These are phyloP conservation scores for Apeira syringaria DNA, from an alignment of 2,888 invertebrate genomes.

Conservation along the genomic window DNA sequence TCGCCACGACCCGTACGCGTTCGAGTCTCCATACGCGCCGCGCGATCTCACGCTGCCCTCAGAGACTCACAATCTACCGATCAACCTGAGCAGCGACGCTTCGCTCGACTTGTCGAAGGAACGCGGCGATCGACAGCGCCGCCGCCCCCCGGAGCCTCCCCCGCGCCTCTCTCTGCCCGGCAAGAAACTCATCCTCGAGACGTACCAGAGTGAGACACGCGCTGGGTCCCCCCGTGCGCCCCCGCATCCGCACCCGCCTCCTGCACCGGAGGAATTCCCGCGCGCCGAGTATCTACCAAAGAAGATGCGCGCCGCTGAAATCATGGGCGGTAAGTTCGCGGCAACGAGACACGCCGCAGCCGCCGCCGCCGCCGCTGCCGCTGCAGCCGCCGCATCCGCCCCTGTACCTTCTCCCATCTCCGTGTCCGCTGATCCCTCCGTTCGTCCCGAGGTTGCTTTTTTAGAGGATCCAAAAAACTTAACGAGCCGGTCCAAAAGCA, in stretches of 20 bases:
- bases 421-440: constrained; percentile 38
- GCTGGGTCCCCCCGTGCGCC: constrained; percentile 52
- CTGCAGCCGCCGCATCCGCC: constrained; percentile 33
- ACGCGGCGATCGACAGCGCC: constrained; percentile 66
- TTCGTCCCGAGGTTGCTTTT: constrained; percentile 71
- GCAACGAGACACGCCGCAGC: constrained; percentile 50
- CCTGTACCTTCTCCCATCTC: constrained; percentile 39
- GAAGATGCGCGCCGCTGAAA: constrained; percentile 80
- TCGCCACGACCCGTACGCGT: constrained; percentile 63
- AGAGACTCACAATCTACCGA: constrained; percentile 70
- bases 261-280: constrained; percentile 50
- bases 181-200: constrained; percentile 76
- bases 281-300: constrained; percentile 74
- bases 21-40: constrained; percentile 55
- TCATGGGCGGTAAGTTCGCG: constrained; percentile 70
- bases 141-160: constrained; percentile 65
- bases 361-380: constrained; percentile 41
- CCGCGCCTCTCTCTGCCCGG: constrained; percentile 72
- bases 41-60: constrained; percentile 59
- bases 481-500: constrained; percentile 82
- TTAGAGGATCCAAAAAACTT: constrained; percentile 83
- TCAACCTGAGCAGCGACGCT: constrained; percentile 77
- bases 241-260: constrained; percentile 25
- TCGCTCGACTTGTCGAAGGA: constrained; percentile 71
- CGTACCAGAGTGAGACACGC: constrained; percentile 74